Evolutionary conservation across 2,797 vertebrate genomes (phyloP).

Genomic region (Lophura swinhoii): DNA sequence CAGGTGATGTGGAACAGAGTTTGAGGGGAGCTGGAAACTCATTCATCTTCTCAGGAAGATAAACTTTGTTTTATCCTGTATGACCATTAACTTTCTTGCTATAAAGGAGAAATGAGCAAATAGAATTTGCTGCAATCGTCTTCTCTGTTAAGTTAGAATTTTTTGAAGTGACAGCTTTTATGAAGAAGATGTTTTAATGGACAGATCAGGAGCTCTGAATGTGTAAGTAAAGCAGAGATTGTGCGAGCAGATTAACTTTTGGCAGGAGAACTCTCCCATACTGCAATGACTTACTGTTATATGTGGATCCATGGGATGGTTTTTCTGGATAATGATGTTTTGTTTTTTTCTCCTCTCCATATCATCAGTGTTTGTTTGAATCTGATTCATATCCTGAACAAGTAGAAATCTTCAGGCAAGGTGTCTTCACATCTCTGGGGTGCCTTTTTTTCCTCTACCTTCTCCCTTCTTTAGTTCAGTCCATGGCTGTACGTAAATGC

Average conservation of each 20-base stretch:
- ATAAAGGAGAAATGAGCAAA: background rate
- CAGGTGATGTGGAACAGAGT: background rate
- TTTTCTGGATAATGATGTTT: conserved; percentile 1
- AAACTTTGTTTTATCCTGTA: background rate
- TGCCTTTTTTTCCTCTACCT: background rate
- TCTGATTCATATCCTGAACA: background rate
- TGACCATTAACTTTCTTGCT: background rate
- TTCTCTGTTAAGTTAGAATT: background rate
- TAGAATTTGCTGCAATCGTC: background rate
- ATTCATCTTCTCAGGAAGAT: background rate
- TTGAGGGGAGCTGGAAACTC: background rate
- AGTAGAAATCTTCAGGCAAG: background rate
- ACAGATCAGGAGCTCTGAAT: background rate
- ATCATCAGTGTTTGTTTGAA: background rate
- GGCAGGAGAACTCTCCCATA: background rate
- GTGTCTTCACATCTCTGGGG: background rate
- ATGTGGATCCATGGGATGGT: background rate
- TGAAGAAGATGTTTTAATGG: background rate
- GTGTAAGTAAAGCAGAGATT: background rate
- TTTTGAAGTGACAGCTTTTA: background rate
- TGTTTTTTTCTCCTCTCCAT: background rate
- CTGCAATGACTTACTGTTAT: background rate
- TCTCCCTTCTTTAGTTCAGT: background rate
- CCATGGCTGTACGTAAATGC: background rate
- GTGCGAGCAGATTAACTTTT: background rate